Base-by-base conservation (phyloP, 2,113 vertebrate species). In the Numenius arquata region DNA sequence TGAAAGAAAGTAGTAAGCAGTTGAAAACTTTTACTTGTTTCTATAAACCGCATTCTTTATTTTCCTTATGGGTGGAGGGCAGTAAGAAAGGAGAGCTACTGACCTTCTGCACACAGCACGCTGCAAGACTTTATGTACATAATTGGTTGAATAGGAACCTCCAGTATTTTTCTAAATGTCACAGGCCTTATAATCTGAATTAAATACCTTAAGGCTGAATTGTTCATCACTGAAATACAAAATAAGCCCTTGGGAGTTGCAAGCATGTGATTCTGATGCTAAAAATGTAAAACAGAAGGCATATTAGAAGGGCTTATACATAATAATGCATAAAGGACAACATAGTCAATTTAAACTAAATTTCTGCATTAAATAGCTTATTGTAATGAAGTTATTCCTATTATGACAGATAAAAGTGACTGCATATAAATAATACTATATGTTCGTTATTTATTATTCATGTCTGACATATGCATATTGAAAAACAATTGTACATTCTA, bases 391-490 rank as follows among this genome's bases (percentile, higher is more conserved):
- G n/a, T 47, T 89, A 52, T 77, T 61, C 15, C 12, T 85, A 87
- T 82, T 89, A 26, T 79, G 73, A 66, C 59, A 95, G 75, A 82
- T 11, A 82, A 93, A 97, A 96, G 62, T 66, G 40, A 89, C 77
- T 92, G 85, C 53, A 50, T 79, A 80, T 89, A 93, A 93, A 91
- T 92, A 89, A 82, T 85, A 32, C 8, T 90, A 48, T 93, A 92
- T 62, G 50, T 75, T 92, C 34, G 40, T 58, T 79, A 89, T 86
- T 97, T 97, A 75, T 97, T 96, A 94, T 91, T 90, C 27, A 87
- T 89, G 62, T 91, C 75, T 96, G 55, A 56, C 40, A 87, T 85
- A 89, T 63, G 53, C 66, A 90, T 76, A 48, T 27, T 86, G 85
- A 93, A 96, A 93, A 36, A 85, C 61, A 94, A 79, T 85, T 74